These are phyloP conservation scores for Notoglanidium macrostoma DNA, from an alignment of 2,797 vertebrate species.

Conservation along the genomic window DNA sequence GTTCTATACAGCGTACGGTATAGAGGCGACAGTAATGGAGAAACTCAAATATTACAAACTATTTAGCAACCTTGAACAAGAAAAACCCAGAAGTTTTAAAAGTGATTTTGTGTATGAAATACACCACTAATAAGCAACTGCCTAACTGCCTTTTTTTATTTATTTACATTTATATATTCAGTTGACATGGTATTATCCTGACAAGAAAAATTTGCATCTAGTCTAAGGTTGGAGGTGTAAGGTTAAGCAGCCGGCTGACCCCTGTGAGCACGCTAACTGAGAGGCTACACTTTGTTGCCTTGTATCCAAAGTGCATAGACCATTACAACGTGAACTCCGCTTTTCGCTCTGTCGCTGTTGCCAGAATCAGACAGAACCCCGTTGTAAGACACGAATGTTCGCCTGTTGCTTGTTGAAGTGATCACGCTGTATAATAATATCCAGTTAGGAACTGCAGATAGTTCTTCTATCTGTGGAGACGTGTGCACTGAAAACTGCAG, in stretches of 20 bases:
- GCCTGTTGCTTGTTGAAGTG: neutral
- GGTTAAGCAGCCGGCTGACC: neutral
- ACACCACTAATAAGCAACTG: too few species aligned
- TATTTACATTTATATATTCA: too few species aligned
- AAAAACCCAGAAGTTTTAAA: too few species aligned
- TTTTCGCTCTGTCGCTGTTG: neutral
- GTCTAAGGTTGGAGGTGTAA: neutral
- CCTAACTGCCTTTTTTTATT: too few species aligned
- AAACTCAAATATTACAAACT: too few species aligned
- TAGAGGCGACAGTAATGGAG: too few species aligned
- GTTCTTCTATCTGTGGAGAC: neutral
- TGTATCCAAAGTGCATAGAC: neutral
- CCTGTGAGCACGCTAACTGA: neutral
- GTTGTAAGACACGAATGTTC: neutral
- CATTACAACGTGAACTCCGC: neutral
- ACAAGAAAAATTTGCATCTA: too few species aligned
- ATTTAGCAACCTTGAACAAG: too few species aligned
- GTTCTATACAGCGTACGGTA: too few species aligned
- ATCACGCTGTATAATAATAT: neutral
- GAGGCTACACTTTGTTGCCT: neutral
- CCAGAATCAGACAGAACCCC: neutral
- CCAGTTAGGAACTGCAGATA: neutral
- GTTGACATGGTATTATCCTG: too few species aligned
- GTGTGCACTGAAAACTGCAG: neutral
- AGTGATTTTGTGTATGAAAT: too few species aligned